Percentiles rank a stretch among this genome's conserved stretches.
Conservation (phyloP, 2,888 invertebrate species). For the Andrena haemorrhoa region DNA sequence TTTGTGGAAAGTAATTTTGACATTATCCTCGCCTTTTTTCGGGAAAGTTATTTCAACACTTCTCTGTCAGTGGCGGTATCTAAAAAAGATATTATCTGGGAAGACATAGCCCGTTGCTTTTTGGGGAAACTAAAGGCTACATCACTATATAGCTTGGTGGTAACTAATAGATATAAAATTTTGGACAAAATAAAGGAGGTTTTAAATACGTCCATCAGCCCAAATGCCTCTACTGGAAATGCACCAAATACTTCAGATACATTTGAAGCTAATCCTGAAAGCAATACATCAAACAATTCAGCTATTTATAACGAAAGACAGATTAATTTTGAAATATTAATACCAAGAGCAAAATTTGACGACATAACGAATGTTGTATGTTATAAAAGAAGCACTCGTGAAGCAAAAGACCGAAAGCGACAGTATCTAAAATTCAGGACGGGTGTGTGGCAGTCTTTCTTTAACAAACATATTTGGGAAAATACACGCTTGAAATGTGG, state of each 20-base stretch:
- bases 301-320: not conserved
- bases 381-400: constrained; percentile 1
- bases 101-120: constrained; percentile 8
- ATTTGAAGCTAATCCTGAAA: not conserved
- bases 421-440: not conserved
- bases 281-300: not conserved
- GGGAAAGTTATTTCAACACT: no score
- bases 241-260: not conserved
- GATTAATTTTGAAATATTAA: constrained; percentile 2
- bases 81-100: not conserved
- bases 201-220: not conserved
- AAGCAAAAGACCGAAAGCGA: not conserved
- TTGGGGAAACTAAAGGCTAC: not conserved
- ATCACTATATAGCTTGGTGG: not conserved
- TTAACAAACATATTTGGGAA: not conserved
- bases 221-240: not conserved
- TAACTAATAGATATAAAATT: not conserved
- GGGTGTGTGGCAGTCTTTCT: not conserved
- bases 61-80: not conserved
- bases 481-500: not conserved
- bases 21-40: no score
- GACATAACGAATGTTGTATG: not conserved
- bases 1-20: no score
- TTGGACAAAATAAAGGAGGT: not conserved
- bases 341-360: not conserved